Conservation (phyloP, 1,140 invertebrate species). For the Saccostrea glomerata region DNA sequence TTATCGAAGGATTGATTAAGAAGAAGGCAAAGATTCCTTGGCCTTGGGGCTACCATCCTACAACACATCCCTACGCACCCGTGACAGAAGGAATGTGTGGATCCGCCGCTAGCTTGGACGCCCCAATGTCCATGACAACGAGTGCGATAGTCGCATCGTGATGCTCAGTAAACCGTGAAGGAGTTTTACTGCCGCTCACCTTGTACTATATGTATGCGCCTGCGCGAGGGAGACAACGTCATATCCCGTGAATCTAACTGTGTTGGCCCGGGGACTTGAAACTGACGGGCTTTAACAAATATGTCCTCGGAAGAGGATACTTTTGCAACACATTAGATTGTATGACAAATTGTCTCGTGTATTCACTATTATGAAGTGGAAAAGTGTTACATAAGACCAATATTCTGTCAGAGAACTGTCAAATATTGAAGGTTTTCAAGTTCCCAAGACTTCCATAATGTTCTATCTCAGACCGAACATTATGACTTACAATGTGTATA, state of each 20-base stretch:
- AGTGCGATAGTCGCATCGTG: slow-evolving; percentile 45
- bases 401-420: slow-evolving; percentile 27
- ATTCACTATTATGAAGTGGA: neutral
- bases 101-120: slow-evolving; percentile 42
- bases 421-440: slow-evolving; percentile 4
- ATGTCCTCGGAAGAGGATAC: neutral
- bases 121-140: slow-evolving; percentile 50
- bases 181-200: slow-evolving; percentile 53
- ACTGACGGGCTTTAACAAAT: neutral
- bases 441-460: neutral
- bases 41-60: slow-evolving; percentile 42
- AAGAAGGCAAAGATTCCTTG: slow-evolving; percentile 60
- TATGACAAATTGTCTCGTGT: slow-evolving; percentile 13
- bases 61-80: slow-evolving; percentile 31
- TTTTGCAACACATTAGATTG: slow-evolving; percentile 20
- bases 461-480: neutral
- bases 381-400: neutral
- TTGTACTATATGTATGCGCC: slow-evolving; percentile 36
- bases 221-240: slow-evolving; percentile 49
- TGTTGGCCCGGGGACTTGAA: slow-evolving; percentile 47
- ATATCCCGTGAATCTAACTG: slow-evolving; percentile 53
- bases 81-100: neutral
- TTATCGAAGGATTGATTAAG: slow-evolving; percentile 60
- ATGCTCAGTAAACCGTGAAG: slow-evolving; percentile 47
- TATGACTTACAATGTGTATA: slow-evolving; percentile 21